phyloP scores from a whole-genome alignment of 30 jellyfish, hydroid and myxozoan genomes.

The Catostylus mosaicus region DNA sequence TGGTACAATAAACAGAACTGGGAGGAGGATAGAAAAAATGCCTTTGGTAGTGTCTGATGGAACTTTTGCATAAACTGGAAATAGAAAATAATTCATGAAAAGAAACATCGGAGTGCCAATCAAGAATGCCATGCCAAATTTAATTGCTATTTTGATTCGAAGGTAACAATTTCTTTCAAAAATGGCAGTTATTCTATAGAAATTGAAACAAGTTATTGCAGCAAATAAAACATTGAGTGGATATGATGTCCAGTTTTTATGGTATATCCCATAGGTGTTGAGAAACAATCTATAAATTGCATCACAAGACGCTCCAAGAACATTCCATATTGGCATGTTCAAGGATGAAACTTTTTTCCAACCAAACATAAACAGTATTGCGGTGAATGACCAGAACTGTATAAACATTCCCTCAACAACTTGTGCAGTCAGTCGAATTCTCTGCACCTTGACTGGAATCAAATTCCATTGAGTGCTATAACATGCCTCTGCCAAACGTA shows the following conservation, averaged over 20 bases:
- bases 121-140: slow-evolving; percentile 45
- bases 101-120: slow-evolving; percentile 56
- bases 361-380: slow-evolving; percentile 37
- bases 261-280: slow-evolving; percentile 41
- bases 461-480: slow-evolving; percentile 47
- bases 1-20: slow-evolving; percentile 48
- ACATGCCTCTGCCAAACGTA: slow-evolving; percentile 54
- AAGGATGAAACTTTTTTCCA: slow-evolving; percentile 10
- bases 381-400: slow-evolving; percentile 62
- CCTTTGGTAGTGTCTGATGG: slow-evolving; percentile 46
- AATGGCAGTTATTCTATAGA: slow-evolving; percentile 42
- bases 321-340: slow-evolving; percentile 57
- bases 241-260: slow-evolving; percentile 39
- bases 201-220: slow-evolving; percentile 24
- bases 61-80: slow-evolving; percentile 38
- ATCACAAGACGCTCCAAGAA: slow-evolving; percentile 54
- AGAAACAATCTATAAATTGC: slow-evolving; percentile 51
- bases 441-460: slow-evolving; percentile 14
- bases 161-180: slow-evolving; percentile 3
- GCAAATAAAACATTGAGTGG: slow-evolving; percentile 49
- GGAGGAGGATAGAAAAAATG: slow-evolving; percentile 43
- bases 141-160: slow-evolving; percentile 33
- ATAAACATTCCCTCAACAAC: slow-evolving; percentile 64
- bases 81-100: slow-evolving; percentile 49
- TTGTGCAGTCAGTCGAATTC: slow-evolving; percentile 56